phyloP scores from a whole-genome alignment of 2,113 vertebrate species.

The Chaetorhynchus papuensis region DNA sequence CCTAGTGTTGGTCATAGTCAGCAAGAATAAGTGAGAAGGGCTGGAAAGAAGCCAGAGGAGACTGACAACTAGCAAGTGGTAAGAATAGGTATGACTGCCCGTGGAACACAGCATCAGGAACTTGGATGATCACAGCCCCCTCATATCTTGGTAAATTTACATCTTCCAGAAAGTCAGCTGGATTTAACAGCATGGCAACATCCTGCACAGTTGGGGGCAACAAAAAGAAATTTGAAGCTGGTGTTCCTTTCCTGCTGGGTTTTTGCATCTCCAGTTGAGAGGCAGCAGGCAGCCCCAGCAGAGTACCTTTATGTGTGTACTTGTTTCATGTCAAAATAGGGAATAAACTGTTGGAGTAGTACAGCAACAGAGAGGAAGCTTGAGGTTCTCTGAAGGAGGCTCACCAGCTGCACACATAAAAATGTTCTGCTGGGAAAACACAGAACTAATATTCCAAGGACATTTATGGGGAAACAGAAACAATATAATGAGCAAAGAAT shows the following conservation, averaged over 20 bases:
- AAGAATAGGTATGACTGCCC: conserved; percentile 20
- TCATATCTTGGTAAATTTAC: conserved; percentile 52
- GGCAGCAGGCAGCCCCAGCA: conserved; percentile 61
- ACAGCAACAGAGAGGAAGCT: background rate
- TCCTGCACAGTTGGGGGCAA: conserved; percentile 53
- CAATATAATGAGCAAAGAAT: conserved; percentile 12
- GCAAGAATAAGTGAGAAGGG: conserved; percentile 21
- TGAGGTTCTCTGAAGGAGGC: conserved; percentile 43
- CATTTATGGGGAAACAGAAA: conserved; percentile 15
- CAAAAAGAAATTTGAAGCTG: conserved; percentile 51
- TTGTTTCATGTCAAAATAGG: conserved; percentile 55
- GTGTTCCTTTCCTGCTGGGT: conserved; percentile 49
- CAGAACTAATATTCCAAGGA: conserved; percentile 42
- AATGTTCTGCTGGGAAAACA: conserved; percentile 29
- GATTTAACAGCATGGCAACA: conserved; percentile 58
- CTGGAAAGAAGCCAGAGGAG: conserved; percentile 29
- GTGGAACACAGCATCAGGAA: conserved; percentile 24
- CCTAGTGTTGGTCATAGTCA: background rate
- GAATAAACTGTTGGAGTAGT: conserved; percentile 44
- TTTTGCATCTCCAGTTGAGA: conserved; percentile 61
- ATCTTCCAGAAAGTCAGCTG: conserved; percentile 62
- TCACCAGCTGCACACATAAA: conserved; percentile 58
- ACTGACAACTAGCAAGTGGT: background rate
- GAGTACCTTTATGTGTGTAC: conserved; percentile 51
- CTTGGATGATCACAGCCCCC: conserved; percentile 8